Conservation (phyloP, 2,797 vertebrate species). For the Syngnathus rostellatus region DNA sequence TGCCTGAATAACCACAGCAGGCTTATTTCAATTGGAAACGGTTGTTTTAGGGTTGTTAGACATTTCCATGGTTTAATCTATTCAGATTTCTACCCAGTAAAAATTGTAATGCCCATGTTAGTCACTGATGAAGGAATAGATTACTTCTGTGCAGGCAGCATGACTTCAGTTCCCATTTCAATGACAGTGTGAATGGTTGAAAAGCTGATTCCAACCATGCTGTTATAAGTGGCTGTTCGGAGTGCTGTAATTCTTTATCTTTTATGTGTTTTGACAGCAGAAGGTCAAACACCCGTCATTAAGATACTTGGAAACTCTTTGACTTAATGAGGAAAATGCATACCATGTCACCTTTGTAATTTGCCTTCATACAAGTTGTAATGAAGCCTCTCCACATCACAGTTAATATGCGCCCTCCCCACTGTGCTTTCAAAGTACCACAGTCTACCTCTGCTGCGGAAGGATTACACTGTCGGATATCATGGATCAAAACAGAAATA, state of each 20-base stretch:
- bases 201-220: not conserved
- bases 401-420: not conserved
- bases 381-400: not conserved
- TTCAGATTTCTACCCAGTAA: not conserved
- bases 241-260: no score
- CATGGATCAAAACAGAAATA: not conserved
- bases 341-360: not conserved
- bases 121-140: not conserved
- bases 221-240: no score
- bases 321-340: not conserved
- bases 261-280: no score
- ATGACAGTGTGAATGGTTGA: not conserved
- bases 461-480: not conserved
- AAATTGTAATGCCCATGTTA: not conserved
- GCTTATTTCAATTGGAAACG: no score
- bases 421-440: not conserved
- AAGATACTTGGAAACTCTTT: not conserved
- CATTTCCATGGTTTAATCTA: no score
- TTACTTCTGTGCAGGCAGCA: not conserved
- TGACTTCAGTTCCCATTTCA: not conserved
- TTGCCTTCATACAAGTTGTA: not conserved
- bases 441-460: no score
- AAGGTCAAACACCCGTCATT: not conserved
- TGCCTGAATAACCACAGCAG: no score
- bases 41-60: no score